Base-by-base conservation (phyloP, 2,888 invertebrate species). In the Archips crataeganus region DNA sequence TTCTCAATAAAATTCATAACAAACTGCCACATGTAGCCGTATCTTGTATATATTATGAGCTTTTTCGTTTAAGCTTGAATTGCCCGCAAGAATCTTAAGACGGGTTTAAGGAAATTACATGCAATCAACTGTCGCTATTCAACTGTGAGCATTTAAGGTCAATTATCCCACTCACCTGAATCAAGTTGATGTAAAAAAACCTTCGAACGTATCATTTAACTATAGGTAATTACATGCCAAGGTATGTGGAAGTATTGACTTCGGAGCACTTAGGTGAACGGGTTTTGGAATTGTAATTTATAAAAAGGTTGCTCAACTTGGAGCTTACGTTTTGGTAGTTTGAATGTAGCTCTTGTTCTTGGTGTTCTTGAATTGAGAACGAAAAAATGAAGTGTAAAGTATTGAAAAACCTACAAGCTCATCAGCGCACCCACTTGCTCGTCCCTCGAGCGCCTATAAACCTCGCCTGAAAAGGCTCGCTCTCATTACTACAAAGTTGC, bases 11-110 rank as follows among this genome's bases (percentile, higher is more conserved):
- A 95, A 89, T 92, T 91, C 90, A 90, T 92, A 94, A 94, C 93
- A 92, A 93, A 95, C 93, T 93, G 93, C 93, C 92, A 89, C 87
- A 87, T 87, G 86, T 83, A 85, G 88, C 93, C 87, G 90, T 94
- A 94, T 94, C 94, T 94, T 90, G 90, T 90, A 86, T 90, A 93
- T 85, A 90, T 94, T 95, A 94, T 92, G 94, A 94, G 92, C 90
- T 89, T 93, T 93, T 93, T 91, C 91, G 90, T 91, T 91, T 88
- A 91, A 90, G 87, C 86, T 87, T 82, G 85, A 86, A 82, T 82
- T 81, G 80, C 79, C 74, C 54, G 71, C 64, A 63, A 72, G 66
- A 70, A 23, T 75, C 23, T 75, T 62, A 49, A 82, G 82, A 89
- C 69, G 60, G 84, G 75, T 77, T 36, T 83, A 87, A 75, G 68